phyloP scores from a whole-genome alignment of 2,113 vertebrate species.

The Madoqua kirkii region DNA sequence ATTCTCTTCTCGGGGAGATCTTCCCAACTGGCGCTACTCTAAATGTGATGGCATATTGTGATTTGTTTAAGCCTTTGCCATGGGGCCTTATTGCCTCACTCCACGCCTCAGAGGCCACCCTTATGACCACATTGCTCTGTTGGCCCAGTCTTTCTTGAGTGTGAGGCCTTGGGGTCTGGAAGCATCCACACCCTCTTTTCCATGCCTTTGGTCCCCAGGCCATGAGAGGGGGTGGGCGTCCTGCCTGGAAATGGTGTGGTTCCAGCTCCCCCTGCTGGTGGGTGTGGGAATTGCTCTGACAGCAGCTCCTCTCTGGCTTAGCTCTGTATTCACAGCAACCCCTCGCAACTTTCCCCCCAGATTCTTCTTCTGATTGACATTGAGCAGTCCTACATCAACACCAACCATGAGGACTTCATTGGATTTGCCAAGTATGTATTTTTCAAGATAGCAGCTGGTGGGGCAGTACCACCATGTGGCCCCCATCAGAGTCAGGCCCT shows the following conservation, averaged over 20 bases:
- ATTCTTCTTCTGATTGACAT: slow-evolving; percentile 97
- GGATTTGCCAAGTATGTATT: slow-evolving; percentile 95
- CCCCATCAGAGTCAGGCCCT: background rate
- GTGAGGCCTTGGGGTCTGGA: background rate
- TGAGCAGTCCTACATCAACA: slow-evolving; percentile 98
- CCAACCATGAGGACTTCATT: slow-evolving; percentile 99
- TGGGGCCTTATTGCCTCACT: background rate
- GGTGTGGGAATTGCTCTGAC: fast-evolving
- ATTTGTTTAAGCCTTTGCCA: background rate
- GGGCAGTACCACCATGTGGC: background rate
- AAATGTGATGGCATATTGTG: background rate
- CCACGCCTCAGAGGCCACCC: background rate
- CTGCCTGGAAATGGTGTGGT: fast-evolving
- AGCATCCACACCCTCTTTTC: background rate
- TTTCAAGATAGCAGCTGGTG: fast-evolving
- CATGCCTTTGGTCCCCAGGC: no score
- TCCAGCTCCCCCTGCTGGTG: background rate
- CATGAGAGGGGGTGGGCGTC: background rate
- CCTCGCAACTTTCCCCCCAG: slow-evolving; percentile 69
- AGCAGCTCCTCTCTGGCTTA: fast-evolving
- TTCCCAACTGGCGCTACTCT: background rate
- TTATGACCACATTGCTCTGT: background rate
- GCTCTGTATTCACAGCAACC: background rate
- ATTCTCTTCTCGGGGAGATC: background rate
- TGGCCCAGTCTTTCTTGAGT: background rate